These are phyloP conservation scores for Gymnarchus niloticus DNA, from an alignment of 2,113 vertebrate genomes.

Conservation along the genomic window DNA sequence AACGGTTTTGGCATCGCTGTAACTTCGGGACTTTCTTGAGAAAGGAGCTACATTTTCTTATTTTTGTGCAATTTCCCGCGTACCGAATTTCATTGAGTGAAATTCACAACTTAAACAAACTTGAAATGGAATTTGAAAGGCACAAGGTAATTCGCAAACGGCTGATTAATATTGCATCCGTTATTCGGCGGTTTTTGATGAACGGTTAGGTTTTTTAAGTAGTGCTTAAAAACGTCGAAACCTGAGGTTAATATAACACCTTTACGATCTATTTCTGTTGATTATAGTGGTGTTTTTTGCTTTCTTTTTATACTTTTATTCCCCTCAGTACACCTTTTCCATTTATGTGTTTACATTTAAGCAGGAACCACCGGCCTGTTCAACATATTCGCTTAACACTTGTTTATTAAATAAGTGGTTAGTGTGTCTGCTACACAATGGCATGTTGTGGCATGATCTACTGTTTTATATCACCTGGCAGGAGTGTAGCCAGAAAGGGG, in stretches of 20 bases:
- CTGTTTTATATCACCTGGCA: constrained; percentile 34
- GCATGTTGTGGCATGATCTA: not conserved
- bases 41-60: not conserved
- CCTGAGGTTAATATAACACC: too few relatives aligned
- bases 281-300: not conserved
- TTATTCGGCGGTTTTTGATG: not conserved
- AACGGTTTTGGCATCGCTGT: not conserved
- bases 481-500: constrained; percentile 44
- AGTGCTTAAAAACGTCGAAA: too few relatives aligned
- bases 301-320: not conserved
- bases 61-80: not conserved
- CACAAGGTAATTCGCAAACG: not conserved
- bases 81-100: not conserved
- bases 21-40: not conserved
- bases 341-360: not conserved
- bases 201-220: not conserved
- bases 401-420: not conserved
- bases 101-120: constrained; percentile 3
- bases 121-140: not conserved
- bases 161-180: not conserved
- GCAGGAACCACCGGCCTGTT: not conserved
- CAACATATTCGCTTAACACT: not conserved
- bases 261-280: not conserved
- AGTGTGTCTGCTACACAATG: not conserved
- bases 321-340: not conserved